These are phyloP conservation scores for Balaeniceps rex DNA, from an alignment of 2,113 vertebrate species.

Conservation along the genomic window DNA sequence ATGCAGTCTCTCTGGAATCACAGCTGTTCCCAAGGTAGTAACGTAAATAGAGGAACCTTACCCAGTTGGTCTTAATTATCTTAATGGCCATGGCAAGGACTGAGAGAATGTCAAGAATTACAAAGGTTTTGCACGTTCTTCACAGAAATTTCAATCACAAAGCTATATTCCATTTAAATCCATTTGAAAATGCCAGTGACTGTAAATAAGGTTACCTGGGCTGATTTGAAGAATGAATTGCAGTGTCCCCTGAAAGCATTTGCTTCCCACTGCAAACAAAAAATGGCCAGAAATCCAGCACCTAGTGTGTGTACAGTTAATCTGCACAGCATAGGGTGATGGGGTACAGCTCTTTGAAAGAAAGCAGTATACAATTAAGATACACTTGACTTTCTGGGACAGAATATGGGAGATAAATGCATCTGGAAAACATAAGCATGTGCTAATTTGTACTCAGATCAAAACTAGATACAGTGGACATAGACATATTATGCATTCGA, in stretches of 20 bases:
- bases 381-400: neutral
- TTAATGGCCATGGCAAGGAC: neutral
- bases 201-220: neutral
- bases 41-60: accelerated
- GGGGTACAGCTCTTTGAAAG: neutral
- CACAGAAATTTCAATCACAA: neutral
- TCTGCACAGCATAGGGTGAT: neutral
- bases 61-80: neutral
- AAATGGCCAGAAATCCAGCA: neutral
- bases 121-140: neutral
- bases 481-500: too few relatives aligned
- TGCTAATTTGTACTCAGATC: neutral
- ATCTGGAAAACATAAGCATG: neutral
- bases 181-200: neutral
- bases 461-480: neutral
- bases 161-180: neutral
- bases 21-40: neutral
- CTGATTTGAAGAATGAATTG: neutral
- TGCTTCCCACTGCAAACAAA: neutral
- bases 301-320: accelerated
- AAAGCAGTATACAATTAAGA: neutral
- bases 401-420: neutral
- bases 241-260: neutral
- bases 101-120: neutral
- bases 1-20: neutral